A percentile compares a stretch with the other conserved stretches of the same genome.
Evolutionary conservation across 1,140 invertebrate species (phyloP).

Genomic region (Meloidogyne floridensis): DNA sequence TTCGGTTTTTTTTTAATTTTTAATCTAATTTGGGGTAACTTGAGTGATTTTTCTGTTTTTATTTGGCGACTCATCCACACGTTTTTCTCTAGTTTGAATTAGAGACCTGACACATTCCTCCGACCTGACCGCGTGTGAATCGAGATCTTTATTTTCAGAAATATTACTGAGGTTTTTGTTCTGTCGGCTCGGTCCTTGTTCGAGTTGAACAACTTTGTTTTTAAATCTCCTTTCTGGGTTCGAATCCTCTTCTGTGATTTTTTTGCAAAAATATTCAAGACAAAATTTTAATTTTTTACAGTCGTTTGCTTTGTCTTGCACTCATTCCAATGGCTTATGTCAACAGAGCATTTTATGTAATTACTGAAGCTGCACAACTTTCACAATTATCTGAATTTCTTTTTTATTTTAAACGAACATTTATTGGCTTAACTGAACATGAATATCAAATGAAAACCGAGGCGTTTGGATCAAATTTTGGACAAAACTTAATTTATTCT

Average conservation of each 20-base stretch:
- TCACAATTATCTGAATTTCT: not conserved
- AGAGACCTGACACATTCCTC: no score
- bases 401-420: not conserved
- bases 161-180: no score
- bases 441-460: not conserved
- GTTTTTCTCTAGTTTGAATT: no score
- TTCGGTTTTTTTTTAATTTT: not conserved
- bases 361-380: not conserved
- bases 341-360: not conserved
- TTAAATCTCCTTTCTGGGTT: no score
- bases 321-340: not conserved
- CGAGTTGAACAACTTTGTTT: no score
- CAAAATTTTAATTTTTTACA: not conserved
- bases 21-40: not conserved
- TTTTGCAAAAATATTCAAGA: no score
- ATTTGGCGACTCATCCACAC: no score
- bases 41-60: no score
- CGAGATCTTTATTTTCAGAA: no score
- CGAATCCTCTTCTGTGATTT: no score
- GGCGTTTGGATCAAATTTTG: not conserved
- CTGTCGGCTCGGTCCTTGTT: no score
- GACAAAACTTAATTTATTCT: not conserved
- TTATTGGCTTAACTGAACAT: not conserved
- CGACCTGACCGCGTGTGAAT: no score
- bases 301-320: slow-evolving; percentile 1